Evolutionary conservation across 2,113 vertebrate genomes (phyloP).

Genomic region (Peromyscus leucopus): DNA sequence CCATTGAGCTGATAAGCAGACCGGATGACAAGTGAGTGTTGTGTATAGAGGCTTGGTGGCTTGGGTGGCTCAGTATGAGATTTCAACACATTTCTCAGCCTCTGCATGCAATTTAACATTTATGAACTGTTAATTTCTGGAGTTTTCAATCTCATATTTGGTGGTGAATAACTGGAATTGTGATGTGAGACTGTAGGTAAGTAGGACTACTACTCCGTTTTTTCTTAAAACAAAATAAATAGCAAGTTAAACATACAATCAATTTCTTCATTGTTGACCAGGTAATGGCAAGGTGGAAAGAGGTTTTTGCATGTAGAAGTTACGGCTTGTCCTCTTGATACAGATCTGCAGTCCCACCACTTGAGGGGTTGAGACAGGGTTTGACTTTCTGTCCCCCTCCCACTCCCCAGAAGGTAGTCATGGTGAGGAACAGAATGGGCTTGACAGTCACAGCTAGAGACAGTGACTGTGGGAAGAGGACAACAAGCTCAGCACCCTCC

Average conservation of each 20-base stretch:
- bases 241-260: background rate
- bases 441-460: background rate
- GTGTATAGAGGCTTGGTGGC: background rate
- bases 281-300: background rate
- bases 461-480: background rate
- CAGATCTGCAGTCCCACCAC: background rate
- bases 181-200: background rate
- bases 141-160: background rate
- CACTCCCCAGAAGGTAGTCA: background rate
- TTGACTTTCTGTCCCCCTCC: background rate
- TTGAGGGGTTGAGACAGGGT: background rate
- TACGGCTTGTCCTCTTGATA: background rate
- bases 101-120: background rate
- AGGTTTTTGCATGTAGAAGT: background rate
- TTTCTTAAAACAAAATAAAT: constrained; percentile 5
- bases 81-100: background rate
- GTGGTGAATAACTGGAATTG: background rate
- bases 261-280: background rate
- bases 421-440: background rate
- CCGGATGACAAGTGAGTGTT: background rate
- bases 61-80: background rate
- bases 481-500: background rate
- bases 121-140: background rate
- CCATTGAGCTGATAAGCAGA: background rate
- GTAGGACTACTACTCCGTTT: too few species aligned